Evolutionary conservation across 2,113 vertebrate genomes (phyloP), one percentile per base, ranked within the genome.

Genomic region (Halichoerus grypus): DNA sequence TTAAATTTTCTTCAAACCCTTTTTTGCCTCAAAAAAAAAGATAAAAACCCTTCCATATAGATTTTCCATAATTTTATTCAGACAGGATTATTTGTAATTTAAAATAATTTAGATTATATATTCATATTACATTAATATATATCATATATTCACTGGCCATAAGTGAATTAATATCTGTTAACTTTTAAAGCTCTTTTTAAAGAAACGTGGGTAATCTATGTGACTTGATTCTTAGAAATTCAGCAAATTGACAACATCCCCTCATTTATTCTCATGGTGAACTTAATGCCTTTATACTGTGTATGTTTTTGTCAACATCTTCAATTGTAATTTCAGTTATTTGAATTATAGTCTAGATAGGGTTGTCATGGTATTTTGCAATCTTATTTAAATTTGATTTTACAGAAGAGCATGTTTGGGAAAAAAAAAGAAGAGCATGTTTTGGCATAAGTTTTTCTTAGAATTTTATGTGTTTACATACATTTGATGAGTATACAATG

Each of bases 331-430:
- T 95, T 74, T 89, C 51, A 97, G 1, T 36, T 80, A 95, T 21
- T 53, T 92, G 61, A 92, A 85, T 85, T 33, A 61, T 24, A 94
- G 42, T 65, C 8, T 67, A 84, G 39, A 59, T 5, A 79, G 61
- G 5, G 11, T 39, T 93, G 79, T 57, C 42, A 36, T 22, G 4
- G 14, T 42, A 74, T 89, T 91, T 76, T 65, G 57, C 5, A 61
- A 90, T 61, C 71, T 91, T 46, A 65, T 71, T 88, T 81, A 97
- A 74, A 91, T 26, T 93, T 91, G 26, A 91, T 72, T 97, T 77
- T 65, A 72, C 26, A 88, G 36, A 69, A 83, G 3, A 85, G 28
- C 12, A 74, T 89, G 22, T 74, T 76, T 88, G 46, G 46, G 4
- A 3, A 46, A 46, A 46, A 46, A 46, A 46, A 46, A 91, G 36